Conservation (phyloP, 1,140 invertebrate species). For the Manduca sexta region DNA sequence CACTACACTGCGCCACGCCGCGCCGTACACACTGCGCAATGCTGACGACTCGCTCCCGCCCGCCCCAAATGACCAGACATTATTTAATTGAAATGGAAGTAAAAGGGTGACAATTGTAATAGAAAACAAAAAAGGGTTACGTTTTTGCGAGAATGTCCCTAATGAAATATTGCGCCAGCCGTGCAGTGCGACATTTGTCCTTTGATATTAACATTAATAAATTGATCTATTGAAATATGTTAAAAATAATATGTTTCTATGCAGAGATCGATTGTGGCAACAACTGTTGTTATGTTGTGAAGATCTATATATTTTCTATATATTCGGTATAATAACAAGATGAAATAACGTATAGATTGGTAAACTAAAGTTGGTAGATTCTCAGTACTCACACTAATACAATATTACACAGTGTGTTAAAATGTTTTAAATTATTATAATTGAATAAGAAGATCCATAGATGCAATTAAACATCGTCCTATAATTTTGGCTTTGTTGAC, state of each 20-base stretch:
- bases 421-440: too few relatives aligned
- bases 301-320: too few relatives aligned
- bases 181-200: conserved; percentile 66
- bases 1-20: conserved; percentile 12
- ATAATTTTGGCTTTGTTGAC: too few relatives aligned
- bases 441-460: too few relatives aligned
- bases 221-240: background rate
- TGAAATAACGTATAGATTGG: too few relatives aligned
- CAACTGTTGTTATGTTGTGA: too few relatives aligned
- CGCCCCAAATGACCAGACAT: conserved; percentile 71
- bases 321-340: too few relatives aligned
- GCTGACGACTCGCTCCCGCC: conserved; percentile 15
- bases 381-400: too few relatives aligned
- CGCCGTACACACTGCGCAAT: conserved; percentile 11
- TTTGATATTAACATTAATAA: conserved; percentile 24
- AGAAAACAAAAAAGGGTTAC: conserved; percentile 66
- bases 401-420: too few relatives aligned
- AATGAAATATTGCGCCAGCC: conserved; percentile 69
- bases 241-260: conserved; percentile 10
- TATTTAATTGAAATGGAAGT: conserved; percentile 72
- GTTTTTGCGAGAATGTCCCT: conserved; percentile 49
- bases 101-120: conserved; percentile 73
- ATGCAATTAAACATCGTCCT: too few relatives aligned
- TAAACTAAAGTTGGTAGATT: too few relatives aligned
- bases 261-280: too few relatives aligned